Evolutionary conservation across 2,888 invertebrate genomes (phyloP), one percentile per base, ranked within the genome.

Genomic region (Archips xylosteana): DNA sequence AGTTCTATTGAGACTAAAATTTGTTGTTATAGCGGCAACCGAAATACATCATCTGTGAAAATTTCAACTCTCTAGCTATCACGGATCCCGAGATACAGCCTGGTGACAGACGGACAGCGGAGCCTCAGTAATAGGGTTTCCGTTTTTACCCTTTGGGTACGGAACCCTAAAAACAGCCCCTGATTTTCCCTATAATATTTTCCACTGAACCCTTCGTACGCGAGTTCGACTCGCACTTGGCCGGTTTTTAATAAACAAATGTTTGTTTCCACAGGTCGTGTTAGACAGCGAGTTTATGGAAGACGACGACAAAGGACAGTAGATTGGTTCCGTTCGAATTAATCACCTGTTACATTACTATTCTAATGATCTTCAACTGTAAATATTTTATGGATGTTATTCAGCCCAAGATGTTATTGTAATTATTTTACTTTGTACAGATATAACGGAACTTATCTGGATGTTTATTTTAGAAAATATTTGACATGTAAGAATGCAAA

Each of bases 261-360:
- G 62, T 68, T 74, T 75, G 74, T 80, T 69, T 34, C 87, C 83
- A 6, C 89, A 92, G 92, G 91, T 88, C 6, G 89, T 86, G 6
- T 77, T 92, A 70, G 90, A 92, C 34, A 76, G 86, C 0, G 90
- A 91, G 2, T 92, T 86, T 70, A 88, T 91, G 73, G 88, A 89
- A n/a, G 90, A 90, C 5, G 91, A 89, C 8, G 83, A 83, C 0
- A 88, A 85, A 62, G 75, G 73, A 74, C 76, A 77, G 61, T 65
- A 75, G 32, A 73, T 71, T 10, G 6, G 32, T 13, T n/a, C 1
- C n/a, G 57, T 32, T 57, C 10, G 12, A 57, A 32, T 23, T 15
- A 23, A 54, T 54, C 6, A 23, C 54, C 54, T 23, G 54, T 54
- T 23, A 9, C 3, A 15, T 23, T 54, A 49, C 5, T 49, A 54